phyloP scores from a whole-genome alignment of 2,113 vertebrate genomes.

The Mastomys coucha region DNA sequence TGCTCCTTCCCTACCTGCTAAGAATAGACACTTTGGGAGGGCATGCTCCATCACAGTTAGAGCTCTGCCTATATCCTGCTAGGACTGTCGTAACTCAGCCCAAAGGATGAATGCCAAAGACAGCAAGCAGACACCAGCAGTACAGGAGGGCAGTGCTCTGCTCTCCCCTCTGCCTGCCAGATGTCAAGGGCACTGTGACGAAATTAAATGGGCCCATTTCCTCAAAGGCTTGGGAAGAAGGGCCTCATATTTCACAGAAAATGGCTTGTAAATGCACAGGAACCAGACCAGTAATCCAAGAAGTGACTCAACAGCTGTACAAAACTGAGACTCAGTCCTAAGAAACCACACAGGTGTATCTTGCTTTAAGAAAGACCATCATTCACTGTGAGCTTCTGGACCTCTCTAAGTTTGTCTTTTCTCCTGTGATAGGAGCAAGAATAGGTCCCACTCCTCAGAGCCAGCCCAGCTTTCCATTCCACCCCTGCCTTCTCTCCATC shows the following conservation, averaged over 20 bases:
- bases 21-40: neutral
- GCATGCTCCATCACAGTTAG: neutral
- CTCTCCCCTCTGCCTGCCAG: neutral
- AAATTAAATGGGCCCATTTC: neutral
- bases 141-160: accelerated
- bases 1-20: neutral
- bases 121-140: accelerated
- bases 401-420: neutral
- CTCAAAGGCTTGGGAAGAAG: neutral
- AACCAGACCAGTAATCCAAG: neutral
- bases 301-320: neutral
- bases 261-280: neutral
- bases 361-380: neutral
- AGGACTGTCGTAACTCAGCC: neutral
- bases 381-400: accelerated
- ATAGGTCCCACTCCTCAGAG: neutral
- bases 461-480: neutral
- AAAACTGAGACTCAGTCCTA: neutral
- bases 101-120: neutral
- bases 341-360: accelerated
- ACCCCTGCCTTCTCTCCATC: neutral
- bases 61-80: neutral
- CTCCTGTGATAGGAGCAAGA: no score
- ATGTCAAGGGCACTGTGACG: neutral
- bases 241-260: neutral